Percentiles rank a stretch among this genome's conserved stretches.
Evolutionary conservation across 2,113 vertebrate species (phyloP).

Genomic region (Elephas maximus): DNA sequence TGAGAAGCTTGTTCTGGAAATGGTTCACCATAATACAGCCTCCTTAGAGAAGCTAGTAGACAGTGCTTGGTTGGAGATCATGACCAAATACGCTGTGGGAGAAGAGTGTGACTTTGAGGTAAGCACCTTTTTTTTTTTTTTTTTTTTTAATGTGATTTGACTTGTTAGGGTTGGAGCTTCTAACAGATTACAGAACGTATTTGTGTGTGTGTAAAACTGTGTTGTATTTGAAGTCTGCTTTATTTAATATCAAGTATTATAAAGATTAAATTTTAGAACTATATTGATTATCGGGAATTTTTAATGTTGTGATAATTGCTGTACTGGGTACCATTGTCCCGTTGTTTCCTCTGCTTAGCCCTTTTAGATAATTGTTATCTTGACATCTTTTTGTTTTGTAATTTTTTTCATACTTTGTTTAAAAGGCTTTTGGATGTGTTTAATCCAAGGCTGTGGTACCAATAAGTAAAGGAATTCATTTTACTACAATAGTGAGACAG

Average conservation of each 20-base stretch:
- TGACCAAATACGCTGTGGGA: conserved; percentile 97
- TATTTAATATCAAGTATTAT: background rate
- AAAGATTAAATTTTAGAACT: conserved; percentile 47
- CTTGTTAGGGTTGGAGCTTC: background rate
- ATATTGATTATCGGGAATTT: background rate
- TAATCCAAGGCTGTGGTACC: background rate
- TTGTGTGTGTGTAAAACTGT: background rate
- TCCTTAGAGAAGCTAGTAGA: conserved; percentile 98
- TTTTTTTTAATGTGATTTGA: background rate
- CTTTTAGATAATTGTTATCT: conserved; percentile 18
- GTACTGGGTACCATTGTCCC: background rate
- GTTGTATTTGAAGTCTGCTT: conserved; percentile 27
- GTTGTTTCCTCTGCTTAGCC: background rate
- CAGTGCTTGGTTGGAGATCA: conserved; percentile 97
- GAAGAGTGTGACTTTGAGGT: conserved; percentile 99
- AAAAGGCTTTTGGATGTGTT: background rate
- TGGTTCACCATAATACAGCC: conserved; percentile 98
- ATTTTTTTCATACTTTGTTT: background rate
- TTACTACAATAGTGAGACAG: background rate
- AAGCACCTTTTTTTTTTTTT: conserved; percentile 68
- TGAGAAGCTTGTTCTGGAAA: conserved; percentile 97
- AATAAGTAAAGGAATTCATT: background rate
- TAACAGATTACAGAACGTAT: background rate
- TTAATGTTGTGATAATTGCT: conserved; percentile 18
- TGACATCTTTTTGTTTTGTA: background rate